Evolutionary conservation across 2,113 vertebrate genomes (phyloP).

Genomic region (Mesembrinibis cayennensis): DNA sequence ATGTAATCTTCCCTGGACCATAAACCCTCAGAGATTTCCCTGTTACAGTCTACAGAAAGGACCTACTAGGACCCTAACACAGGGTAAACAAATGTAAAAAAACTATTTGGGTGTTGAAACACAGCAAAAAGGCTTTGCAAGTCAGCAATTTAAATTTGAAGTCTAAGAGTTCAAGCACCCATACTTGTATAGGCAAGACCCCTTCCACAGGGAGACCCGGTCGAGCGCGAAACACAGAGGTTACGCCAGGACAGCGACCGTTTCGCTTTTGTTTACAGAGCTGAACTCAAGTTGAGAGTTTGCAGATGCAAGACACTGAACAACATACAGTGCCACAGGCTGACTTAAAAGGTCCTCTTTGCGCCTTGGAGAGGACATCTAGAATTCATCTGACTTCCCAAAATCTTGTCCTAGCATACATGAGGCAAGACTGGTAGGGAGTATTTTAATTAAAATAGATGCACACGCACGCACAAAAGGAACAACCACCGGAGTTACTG

Average conservation of each 20-base stretch:
- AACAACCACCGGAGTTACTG: neutral
- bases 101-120: neutral
- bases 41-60: neutral
- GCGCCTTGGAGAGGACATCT: neutral
- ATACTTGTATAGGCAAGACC: neutral
- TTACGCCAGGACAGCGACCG: neutral
- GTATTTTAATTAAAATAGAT: neutral
- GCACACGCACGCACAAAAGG: accelerated
- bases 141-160: neutral
- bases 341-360: neutral
- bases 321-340: neutral
- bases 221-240: neutral
- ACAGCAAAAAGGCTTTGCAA: neutral
- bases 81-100: neutral
- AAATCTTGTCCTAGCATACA: neutral
- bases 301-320: neutral
- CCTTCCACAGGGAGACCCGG: neutral
- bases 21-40: neutral
- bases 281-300: neutral
- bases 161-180: neutral
- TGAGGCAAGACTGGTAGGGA: neutral
- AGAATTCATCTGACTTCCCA: neutral
- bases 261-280: neutral
- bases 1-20: neutral
- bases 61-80: neutral